Evolutionary conservation across 2,113 vertebrate species (phyloP), one percentile per base, ranked within the genome.

Genomic region (Amphiprion percula): DNA sequence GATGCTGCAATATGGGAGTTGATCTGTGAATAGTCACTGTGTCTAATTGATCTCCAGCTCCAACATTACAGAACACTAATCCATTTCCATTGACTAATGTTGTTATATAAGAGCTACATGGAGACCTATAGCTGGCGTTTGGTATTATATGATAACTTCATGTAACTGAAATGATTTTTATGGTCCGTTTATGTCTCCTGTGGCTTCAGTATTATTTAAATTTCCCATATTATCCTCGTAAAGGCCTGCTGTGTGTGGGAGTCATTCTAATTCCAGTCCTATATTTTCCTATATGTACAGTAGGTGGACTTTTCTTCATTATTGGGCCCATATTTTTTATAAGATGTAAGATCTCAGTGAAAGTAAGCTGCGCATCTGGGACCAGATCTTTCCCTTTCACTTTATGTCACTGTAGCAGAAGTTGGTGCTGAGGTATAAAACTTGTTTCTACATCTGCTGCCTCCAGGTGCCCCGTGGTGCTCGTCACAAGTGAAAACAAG

Each of bases 401-500:
- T 60, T n/a, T 1, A 4, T 10, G 10, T 59, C 12, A n/a, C 19
- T 62, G 26, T 23, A 17, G 33, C n/a, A 55, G 41, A 46, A 17
- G 23, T 54, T 52, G 28, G n/a, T 74, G 41, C 56, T 77, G 12
- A 80, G 72, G 54, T 74, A 30, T 81, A 70, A 82, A 89, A 55
- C 53, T 6, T 68, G 55, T 67, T 80, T 68, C 26, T 55, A 4
- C 59, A 46, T 84, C 68, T 79, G n/a, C 70, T 75, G 44, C 64
- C 11, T 55, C 63, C 95, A 98, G 97, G 96, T 93, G 93, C 96
- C 78, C 92, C 96, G 24, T 98, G 98, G 97, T 96, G 96, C 87
- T 95, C 96, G 15, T 94, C 95, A 70, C 97, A 96, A 68, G 95
- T 94, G 91, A 96, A 93, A 87, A 93, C 95, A 63, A 95, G 96